Conservation (phyloP, 2,888 invertebrate species). For the Amorpha juglandis region DNA sequence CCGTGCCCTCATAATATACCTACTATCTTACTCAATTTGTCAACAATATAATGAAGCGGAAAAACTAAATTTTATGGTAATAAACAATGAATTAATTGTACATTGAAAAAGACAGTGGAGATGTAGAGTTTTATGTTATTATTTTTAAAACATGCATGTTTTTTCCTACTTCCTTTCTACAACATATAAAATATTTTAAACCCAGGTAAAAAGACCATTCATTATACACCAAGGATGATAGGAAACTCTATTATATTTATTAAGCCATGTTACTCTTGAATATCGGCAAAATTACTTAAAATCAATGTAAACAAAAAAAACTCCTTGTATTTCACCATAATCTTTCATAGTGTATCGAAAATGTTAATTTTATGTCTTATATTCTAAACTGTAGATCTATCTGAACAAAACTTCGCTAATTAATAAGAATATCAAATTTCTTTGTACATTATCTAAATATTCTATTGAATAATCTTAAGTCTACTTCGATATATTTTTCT, state of each 20-base stretch:
- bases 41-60: conserved; percentile 59
- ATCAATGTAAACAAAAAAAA: too few relatives aligned
- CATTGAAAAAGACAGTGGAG: background rate
- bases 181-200: too few relatives aligned
- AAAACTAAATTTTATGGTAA: conserved; percentile 11
- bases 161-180: background rate
- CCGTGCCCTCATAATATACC: conserved; percentile 59
- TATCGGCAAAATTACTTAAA: too few relatives aligned
- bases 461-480: background rate
- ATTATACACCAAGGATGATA: too few relatives aligned
- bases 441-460: background rate
- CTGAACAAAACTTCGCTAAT: background rate
- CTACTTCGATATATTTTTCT: conserved; percentile 9
- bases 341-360: too few relatives aligned
- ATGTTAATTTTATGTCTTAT: too few relatives aligned
- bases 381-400: too few relatives aligned
- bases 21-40: conserved; percentile 77
- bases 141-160: background rate
- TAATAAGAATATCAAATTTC: background rate
- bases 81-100: background rate
- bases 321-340: too few relatives aligned
- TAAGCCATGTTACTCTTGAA: too few relatives aligned
- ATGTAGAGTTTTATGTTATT: background rate
- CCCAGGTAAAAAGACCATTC: too few relatives aligned
- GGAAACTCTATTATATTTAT: too few relatives aligned